Evolutionary conservation across 1,140 invertebrate species (phyloP).

Genomic region (Brachionus koreanus): DNA sequence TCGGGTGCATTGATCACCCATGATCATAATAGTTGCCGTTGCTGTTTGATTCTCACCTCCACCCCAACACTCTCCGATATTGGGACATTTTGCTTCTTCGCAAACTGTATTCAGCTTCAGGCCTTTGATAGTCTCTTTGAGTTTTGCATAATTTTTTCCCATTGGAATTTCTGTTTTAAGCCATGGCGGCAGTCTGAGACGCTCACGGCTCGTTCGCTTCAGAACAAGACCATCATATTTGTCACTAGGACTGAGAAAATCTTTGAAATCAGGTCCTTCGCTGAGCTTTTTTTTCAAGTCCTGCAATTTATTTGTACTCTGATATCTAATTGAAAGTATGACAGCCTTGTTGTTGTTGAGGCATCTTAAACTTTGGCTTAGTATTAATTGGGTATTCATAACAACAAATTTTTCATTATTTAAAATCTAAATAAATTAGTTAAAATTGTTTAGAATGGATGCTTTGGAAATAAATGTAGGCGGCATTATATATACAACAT

Average conservation of each 20-base stretch:
- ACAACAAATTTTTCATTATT: not conserved
- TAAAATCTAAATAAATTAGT: not conserved
- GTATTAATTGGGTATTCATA: not conserved
- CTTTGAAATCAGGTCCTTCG: constrained; percentile 28
- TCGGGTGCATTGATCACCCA: constrained; percentile 61
- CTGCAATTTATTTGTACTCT: not conserved
- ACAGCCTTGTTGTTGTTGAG: not conserved
- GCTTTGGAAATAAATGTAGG: constrained; percentile 35
- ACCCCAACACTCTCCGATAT: constrained; percentile 99
- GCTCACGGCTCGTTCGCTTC: constrained; percentile 20
- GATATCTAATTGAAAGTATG: not conserved
- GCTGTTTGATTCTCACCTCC: constrained; percentile 63
- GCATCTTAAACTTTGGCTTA: not conserved
- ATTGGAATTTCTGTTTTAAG: constrained; percentile 89
- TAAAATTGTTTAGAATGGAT: constrained; percentile 11
- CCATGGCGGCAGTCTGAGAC: constrained; percentile 89
- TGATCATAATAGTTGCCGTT: constrained; percentile 66
- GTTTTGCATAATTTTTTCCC: constrained; percentile 74
- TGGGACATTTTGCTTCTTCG: constrained; percentile 96
- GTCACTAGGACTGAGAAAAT: not conserved
- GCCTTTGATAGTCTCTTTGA: constrained; percentile 80
- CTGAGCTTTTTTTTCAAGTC: constrained; percentile 10
- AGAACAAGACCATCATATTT: not conserved
- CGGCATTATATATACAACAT: not conserved
- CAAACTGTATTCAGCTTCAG: constrained; percentile 94